These are phyloP conservation scores for Agapostemon virescens DNA, from an alignment of 2,888 invertebrate species.

Conservation along the genomic window DNA sequence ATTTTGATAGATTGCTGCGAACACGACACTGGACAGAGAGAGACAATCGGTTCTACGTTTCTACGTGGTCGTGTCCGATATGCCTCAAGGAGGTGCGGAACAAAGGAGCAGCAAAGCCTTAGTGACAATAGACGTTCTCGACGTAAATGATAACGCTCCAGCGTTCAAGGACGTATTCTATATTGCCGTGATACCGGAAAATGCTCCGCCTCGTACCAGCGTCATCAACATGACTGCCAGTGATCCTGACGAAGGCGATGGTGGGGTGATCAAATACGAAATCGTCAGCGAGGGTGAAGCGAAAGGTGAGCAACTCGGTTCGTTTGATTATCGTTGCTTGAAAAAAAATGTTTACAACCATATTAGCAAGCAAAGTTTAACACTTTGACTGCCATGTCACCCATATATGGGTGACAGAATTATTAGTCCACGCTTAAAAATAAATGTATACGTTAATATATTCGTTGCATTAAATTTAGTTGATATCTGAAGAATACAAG, in stretches of 20 bases:
- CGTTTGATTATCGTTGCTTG: background rate
- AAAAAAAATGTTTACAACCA: no score
- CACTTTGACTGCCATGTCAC: no score
- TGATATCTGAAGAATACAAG: no score
- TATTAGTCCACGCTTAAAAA: no score
- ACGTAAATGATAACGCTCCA: slow-evolving; percentile 91
- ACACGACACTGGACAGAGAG: slow-evolving; percentile 88
- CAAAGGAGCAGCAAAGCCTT: slow-evolving; percentile 85
- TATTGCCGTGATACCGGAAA: slow-evolving; percentile 89
- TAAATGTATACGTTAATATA: no score
- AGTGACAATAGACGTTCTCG: slow-evolving; percentile 86
- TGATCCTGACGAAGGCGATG: slow-evolving; percentile 89
- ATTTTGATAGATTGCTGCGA: slow-evolving; percentile 82
- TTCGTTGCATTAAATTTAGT: no score
- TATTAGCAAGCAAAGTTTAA: no score
- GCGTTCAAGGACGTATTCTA: slow-evolving; percentile 85
- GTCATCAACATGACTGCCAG: slow-evolving; percentile 87
- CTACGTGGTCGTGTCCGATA: slow-evolving; percentile 88
- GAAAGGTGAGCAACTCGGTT: slow-evolving; percentile 81
- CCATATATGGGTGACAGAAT: no score
- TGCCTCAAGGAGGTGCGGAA: slow-evolving; percentile 86
- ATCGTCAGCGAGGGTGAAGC: slow-evolving; percentile 88
- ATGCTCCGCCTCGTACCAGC: slow-evolving; percentile 85
- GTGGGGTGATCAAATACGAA: slow-evolving; percentile 87
- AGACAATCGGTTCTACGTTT: slow-evolving; percentile 86